These are phyloP conservation scores for Cryptocephalus moraei DNA, from an alignment of 2,888 invertebrate species.

Conservation along the genomic window DNA sequence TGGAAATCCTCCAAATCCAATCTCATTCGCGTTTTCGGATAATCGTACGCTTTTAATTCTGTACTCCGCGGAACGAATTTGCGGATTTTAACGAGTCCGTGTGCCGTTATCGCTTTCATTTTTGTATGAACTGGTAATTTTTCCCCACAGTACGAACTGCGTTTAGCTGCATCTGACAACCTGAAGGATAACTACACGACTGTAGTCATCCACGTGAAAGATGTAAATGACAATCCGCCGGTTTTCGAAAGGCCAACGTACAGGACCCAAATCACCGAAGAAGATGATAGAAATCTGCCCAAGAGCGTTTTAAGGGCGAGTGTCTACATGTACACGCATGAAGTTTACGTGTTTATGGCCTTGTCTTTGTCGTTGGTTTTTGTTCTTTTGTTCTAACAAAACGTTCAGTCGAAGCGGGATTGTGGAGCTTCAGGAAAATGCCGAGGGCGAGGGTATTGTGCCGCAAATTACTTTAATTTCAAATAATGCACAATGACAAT, in stretches of 20 bases:
- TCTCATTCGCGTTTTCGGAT: too few species aligned
- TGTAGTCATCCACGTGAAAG: slow-evolving; percentile 93
- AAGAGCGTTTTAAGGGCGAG: slow-evolving; percentile 83
- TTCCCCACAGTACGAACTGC: slow-evolving; percentile 71
- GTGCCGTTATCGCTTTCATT: not conserved
- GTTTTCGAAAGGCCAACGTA: slow-evolving; percentile 92
- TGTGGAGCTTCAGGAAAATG: too few species aligned
- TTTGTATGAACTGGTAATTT: not conserved
- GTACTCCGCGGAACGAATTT: too few species aligned
- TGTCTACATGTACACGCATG: slow-evolving; percentile 18
- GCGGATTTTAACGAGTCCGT: too few species aligned
- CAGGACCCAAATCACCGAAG: slow-evolving; percentile 91
- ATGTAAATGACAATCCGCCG: slow-evolving; percentile 97
- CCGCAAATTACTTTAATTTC: too few species aligned
- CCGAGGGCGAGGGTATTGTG: too few species aligned
- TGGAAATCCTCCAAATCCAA: too few species aligned
- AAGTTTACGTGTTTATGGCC: not conserved
- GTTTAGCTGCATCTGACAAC: slow-evolving; percentile 91
- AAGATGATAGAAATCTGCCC: slow-evolving; percentile 88
- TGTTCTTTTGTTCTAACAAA: not conserved
- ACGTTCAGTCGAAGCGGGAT: too few species aligned
- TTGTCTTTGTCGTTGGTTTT: not conserved
- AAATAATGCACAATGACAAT: too few species aligned
- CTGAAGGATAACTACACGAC: slow-evolving; percentile 95
- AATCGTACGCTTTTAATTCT: too few species aligned